Percentiles rank a stretch among this genome's conserved stretches.
These are phyloP conservation scores for Leptobrachium leishanense DNA, from an alignment of 2,113 vertebrate species.

Conservation along the genomic window DNA sequence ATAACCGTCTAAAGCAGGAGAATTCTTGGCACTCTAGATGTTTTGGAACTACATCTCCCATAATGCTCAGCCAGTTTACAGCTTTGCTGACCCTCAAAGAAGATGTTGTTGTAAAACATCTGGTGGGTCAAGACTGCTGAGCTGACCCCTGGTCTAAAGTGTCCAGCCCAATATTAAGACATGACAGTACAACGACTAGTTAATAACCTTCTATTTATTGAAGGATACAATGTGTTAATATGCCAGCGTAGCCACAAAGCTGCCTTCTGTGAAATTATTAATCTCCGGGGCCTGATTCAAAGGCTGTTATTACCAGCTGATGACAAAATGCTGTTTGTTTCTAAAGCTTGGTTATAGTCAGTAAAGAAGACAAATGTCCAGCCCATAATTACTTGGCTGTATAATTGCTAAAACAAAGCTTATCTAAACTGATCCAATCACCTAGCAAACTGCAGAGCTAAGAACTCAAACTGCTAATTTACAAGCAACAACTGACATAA, in stretches of 20 bases:
- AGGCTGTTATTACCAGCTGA: slow-evolving; percentile 13
- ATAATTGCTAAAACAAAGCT: slow-evolving; percentile 18
- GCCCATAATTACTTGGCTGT: slow-evolving; percentile 26
- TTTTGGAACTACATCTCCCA: too few relatives aligned
- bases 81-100: too few relatives aligned
- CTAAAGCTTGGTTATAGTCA: slow-evolving; percentile 13
- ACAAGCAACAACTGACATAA: background rate
- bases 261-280: slow-evolving; percentile 5
- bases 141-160: too few relatives aligned
- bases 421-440: background rate
- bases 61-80: too few relatives aligned
- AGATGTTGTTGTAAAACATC: too few relatives aligned
- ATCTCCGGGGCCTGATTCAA: background rate
- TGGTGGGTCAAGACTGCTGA: too few relatives aligned
- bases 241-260: background rate
- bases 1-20: too few relatives aligned
- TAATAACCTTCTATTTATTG: too few relatives aligned
- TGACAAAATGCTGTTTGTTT: slow-evolving; percentile 20
- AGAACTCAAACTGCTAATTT: slow-evolving; percentile 16
- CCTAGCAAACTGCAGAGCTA: slow-evolving; percentile 13
- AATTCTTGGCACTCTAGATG: too few relatives aligned
- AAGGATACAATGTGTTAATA: too few relatives aligned
- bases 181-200: too few relatives aligned
- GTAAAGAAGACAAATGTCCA: slow-evolving; percentile 13
- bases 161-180: too few relatives aligned